phyloP scores from a whole-genome alignment of 2,888 invertebrate genomes.

The Lepidochrysops patricia region DNA sequence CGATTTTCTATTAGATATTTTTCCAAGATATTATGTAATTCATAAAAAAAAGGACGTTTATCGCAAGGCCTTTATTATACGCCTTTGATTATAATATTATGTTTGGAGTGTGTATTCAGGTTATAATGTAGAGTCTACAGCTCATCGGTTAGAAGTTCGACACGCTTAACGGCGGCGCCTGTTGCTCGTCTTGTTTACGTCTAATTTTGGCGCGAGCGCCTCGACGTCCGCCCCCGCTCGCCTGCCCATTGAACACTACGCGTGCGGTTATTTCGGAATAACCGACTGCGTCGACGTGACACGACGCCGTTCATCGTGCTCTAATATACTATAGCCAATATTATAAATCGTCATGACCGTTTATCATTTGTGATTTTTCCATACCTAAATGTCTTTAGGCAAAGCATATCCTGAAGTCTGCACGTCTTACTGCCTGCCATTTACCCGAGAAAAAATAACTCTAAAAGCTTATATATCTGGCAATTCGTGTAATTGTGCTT shows the following conservation, averaged over 20 bases:
- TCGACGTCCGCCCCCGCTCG: conserved; percentile 55
- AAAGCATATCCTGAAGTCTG: not conserved
- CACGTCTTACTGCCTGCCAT: not conserved
- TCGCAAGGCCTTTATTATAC: not conserved
- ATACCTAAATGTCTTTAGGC: not conserved
- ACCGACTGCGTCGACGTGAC: conserved; percentile 37
- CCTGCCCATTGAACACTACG: conserved; percentile 66
- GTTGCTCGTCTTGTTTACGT: conserved; percentile 68
- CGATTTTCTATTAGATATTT: not conserved
- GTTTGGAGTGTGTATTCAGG: not conserved
- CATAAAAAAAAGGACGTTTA: not conserved
- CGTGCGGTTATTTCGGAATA: conserved; percentile 64
- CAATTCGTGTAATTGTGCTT: not conserved
- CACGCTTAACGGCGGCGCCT: conserved; percentile 50
- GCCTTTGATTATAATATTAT: not conserved
- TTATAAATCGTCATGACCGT: conserved; percentile 13
- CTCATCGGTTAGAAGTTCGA: conserved; percentile 11
- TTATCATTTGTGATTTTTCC: not conserved
- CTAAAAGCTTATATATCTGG: not conserved
- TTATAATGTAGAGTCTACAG: conserved; percentile 2
- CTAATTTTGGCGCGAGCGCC: conserved; percentile 73
- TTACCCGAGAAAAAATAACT: not conserved
- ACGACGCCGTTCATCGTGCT: conserved; percentile 22
- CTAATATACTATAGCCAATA: not conserved
- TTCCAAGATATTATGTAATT: too few species aligned